Conservation (phyloP, 2,113 vertebrate species). For the Xyrauchen texanus region DNA sequence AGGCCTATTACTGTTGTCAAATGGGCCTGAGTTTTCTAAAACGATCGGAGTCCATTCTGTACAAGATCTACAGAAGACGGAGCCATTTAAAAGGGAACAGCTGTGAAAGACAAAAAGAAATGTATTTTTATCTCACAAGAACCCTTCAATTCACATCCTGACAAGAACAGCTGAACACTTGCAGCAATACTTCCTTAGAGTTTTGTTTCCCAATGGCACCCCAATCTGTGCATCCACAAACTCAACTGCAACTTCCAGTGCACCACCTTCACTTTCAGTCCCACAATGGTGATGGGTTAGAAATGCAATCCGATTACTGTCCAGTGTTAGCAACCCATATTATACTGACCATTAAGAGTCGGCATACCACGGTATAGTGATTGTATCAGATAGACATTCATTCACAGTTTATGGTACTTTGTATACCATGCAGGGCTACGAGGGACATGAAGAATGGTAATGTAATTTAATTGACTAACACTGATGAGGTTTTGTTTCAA, state of each 20-base stretch:
- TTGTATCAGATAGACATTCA: too few relatives aligned
- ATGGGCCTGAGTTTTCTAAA: not conserved
- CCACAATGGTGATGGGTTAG: not conserved
- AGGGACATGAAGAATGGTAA: too few relatives aligned
- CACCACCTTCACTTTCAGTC: not conserved
- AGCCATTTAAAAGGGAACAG: constrained; percentile 37
- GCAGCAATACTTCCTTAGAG: not conserved
- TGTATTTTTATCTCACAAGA: constrained; percentile 12
- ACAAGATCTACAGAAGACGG: not conserved
- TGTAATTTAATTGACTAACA: too few relatives aligned
- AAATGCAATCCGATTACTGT: too few relatives aligned
- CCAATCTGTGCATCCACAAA: not conserved
- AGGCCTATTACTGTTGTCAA: too few relatives aligned
- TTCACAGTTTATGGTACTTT: too few relatives aligned
- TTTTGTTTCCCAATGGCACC: not conserved
- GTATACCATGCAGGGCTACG: too few relatives aligned
- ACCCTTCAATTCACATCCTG: constrained; percentile 51
- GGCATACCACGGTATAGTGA: too few relatives aligned
- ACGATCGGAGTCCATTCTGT: too few relatives aligned
- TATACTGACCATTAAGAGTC: too few relatives aligned
- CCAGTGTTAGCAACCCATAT: too few relatives aligned
- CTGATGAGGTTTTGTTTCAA: too few relatives aligned
- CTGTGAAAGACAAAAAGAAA: constrained; percentile 57
- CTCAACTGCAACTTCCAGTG: not conserved
- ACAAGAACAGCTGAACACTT: constrained; percentile 59